A percentile compares a stretch with the other conserved stretches of the same genome.
These are phyloP conservation scores for Nannobrachium achirus DNA, from an alignment of 2,113 vertebrate genomes.

Conservation along the genomic window DNA sequence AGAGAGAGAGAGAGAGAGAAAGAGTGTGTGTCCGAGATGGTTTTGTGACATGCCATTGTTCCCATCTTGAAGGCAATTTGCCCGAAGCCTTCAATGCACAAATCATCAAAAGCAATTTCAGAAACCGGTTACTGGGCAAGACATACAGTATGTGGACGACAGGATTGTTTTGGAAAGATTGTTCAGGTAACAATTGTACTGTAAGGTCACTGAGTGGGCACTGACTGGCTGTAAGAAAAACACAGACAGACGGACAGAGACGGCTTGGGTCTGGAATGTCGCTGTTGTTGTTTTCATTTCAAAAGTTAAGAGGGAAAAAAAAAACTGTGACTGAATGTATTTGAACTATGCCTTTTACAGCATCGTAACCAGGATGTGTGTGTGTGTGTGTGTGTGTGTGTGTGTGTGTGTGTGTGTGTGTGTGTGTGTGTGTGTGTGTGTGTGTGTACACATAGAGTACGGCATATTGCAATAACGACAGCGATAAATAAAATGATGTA, in stretches of 20 bases:
- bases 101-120: constrained; percentile 4
- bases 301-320: constrained; percentile 19
- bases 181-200: constrained; percentile 6
- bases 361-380: constrained; percentile 23
- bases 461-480: constrained; percentile 60
- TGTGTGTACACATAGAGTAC: no score
- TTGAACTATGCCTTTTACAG: constrained; percentile 56
- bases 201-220: neutral
- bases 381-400: no score
- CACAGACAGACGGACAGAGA: neutral
- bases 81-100: neutral
- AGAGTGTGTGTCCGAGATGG: no score
- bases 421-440: no score
- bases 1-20: neutral
- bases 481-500: constrained; percentile 64
- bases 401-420: no score
- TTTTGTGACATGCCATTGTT: neutral
- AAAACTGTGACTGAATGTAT: constrained; percentile 39
- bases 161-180: neutral
- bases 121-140: neutral
- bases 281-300: constrained; percentile 29
- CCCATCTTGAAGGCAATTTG: neutral
- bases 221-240: neutral
- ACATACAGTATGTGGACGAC: neutral
- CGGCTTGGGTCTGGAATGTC: neutral